Base-by-base conservation (phyloP, 1,140 invertebrate genomes). In the Euglossa dilemma region DNA sequence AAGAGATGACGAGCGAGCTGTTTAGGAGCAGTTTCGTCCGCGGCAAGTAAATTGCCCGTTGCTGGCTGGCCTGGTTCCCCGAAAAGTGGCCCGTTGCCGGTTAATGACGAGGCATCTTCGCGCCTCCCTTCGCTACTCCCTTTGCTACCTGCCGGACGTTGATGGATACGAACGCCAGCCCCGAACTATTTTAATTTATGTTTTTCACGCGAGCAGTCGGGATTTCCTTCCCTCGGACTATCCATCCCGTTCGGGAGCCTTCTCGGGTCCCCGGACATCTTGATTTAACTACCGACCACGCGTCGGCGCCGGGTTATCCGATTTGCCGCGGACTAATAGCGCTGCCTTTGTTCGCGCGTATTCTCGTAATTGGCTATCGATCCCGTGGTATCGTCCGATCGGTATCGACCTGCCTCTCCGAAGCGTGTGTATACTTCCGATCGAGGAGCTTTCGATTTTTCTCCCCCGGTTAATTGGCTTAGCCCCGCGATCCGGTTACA, bases 111-210 rank as follows among this genome's bases (percentile, higher is more conserved):
- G 79, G 89, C 89, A 90, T 82, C 83, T 86, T 90, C 80, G 67
- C 86, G 82, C 83, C 73, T 85, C 72, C 80, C 75, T 85, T 85
- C 76, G 72, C 76, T 75, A 87, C 73, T 85, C 72, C 80, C 75
- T 85, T 85, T 73, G 72, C 76, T 75, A 87, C 82, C 79, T 86
- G 85, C 77, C 84, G 72, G 77, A 85, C 86, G 66, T 89, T 91
- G 90, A 92, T 91, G 80, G 83, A 92, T 91, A 88, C 61, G 56
- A 72, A 64, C 72, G 71, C 66, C 80, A 59, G 63, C 87, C 73
- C 79, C 84, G 80, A 85, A 85, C 82, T 87, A 86, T 90, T 91
- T 91, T 89, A 90, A 92, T 92, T 90, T 91, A 87, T 90, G 78
- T 90, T 88, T 36, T 91, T 91, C 89, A 86, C 91, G 77, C 85